Evolutionary conservation across 1,140 invertebrate genomes (phyloP).

Genomic region (Tetragonula clypearis): DNA sequence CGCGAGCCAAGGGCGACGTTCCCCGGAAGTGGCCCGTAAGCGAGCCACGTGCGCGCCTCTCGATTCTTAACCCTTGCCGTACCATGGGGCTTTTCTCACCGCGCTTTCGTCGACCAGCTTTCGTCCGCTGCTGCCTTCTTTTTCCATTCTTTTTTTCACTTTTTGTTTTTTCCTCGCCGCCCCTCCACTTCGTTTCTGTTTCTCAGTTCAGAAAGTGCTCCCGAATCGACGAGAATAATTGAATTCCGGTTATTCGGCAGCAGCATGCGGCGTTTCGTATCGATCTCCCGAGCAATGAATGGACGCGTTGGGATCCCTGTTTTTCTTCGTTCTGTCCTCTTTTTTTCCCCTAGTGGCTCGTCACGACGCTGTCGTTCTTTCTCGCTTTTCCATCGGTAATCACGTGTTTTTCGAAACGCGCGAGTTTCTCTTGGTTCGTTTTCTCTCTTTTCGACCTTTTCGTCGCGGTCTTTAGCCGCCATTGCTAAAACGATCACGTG

Average conservation of each 20-base stretch:
- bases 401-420: neutral
- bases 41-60: slow-evolving; percentile 46
- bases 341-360: neutral
- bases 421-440: neutral
- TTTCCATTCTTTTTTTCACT: neutral
- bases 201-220: neutral
- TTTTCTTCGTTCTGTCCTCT: neutral
- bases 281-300: neutral
- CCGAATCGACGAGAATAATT: slow-evolving; percentile 3
- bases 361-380: neutral
- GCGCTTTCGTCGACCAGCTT: slow-evolving; percentile 27
- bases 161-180: too few species aligned
- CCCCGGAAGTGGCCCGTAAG: slow-evolving; percentile 43
- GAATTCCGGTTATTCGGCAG: neutral
- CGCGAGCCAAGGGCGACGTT: slow-evolving; percentile 49
- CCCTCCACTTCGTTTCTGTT: neutral
- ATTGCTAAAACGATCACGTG: slow-evolving; percentile 24
- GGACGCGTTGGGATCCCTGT: neutral
- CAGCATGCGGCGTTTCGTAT: neutral
- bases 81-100: neutral
- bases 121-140: neutral
- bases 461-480: neutral
- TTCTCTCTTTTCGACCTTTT: too few species aligned
- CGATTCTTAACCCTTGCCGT: slow-evolving; percentile 39
- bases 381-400: neutral